A percentile compares a stretch with the other conserved stretches of the same genome.
Evolutionary conservation across 2,888 invertebrate genomes (phyloP).

Genomic region (Tipula unca): DNA sequence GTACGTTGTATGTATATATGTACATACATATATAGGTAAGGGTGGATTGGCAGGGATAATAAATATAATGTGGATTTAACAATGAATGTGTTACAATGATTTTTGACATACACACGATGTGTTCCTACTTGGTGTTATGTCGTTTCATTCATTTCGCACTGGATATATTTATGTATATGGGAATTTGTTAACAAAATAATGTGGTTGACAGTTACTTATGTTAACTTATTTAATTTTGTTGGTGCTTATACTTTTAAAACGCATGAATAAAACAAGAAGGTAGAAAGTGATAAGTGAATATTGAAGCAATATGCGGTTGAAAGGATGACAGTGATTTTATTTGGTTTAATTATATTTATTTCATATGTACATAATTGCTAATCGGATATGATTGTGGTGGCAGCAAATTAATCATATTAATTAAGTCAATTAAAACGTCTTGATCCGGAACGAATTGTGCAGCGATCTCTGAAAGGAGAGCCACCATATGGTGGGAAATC

Average conservation of each 20-base stretch:
- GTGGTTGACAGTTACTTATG: slow-evolving; percentile 14
- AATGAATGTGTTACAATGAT: slow-evolving; percentile 14
- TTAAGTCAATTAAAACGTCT: too few species aligned
- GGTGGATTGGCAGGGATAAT: not conserved
- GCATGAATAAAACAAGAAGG: not conserved
- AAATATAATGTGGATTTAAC: not conserved
- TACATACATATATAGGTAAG: not conserved
- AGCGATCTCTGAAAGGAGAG: too few species aligned
- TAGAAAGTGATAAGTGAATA: not conserved
- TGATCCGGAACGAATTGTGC: too few species aligned
- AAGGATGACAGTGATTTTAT: not conserved
- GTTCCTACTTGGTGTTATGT: not conserved
- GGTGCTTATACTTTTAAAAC: not conserved
- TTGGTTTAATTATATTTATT: not conserved
- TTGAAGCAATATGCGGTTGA: not conserved
- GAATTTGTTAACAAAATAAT: not conserved
- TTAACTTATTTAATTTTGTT: not conserved
- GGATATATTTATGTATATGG: not conserved
- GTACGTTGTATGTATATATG: not conserved
- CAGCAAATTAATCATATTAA: too few species aligned
- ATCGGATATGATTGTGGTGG: too few species aligned
- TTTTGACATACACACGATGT: not conserved
- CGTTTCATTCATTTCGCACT: not conserved
- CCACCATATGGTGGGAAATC: too few species aligned
- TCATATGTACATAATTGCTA: too few species aligned